Conservation (phyloP, 1,140 invertebrate genomes). For the Danaus melanippus region DNA sequence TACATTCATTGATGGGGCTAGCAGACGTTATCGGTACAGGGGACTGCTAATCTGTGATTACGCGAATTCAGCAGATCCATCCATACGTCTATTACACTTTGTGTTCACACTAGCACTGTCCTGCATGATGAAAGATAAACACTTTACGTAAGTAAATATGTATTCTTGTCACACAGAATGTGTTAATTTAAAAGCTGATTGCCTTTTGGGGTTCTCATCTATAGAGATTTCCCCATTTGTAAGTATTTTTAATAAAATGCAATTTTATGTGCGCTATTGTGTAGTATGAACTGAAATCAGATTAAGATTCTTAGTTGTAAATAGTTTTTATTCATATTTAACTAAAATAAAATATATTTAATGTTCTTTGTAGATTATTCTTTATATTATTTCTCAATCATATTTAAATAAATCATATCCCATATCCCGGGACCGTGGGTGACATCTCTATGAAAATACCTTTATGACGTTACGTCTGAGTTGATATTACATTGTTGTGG, state of each 20-base stretch:
- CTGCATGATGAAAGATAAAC: constrained; percentile 67
- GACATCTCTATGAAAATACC: constrained; percentile 2
- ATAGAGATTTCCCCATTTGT: constrained; percentile 13
- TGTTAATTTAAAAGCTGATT: constrained; percentile 70
- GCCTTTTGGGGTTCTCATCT: constrained; percentile 64
- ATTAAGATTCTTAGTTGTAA: too few species aligned
- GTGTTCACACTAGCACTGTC: constrained; percentile 55
- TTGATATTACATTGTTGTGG: constrained; percentile 54
- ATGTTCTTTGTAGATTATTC: too few species aligned
- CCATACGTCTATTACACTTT: constrained; percentile 43
- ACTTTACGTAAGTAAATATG: constrained; percentile 67
- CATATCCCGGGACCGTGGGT: too few species aligned
- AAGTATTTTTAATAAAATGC: too few species aligned
- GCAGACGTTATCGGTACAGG: neutral
- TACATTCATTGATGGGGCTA: too few species aligned
- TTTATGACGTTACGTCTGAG: constrained; percentile 52
- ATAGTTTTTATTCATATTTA: too few species aligned
- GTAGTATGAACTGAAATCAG: too few species aligned
- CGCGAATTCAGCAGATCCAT: constrained; percentile 37
- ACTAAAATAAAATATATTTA: too few species aligned
- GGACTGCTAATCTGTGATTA: constrained; percentile 37
- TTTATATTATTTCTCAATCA: too few species aligned
- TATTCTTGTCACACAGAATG: constrained; percentile 66
- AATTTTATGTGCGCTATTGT: too few species aligned
- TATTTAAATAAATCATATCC: too few species aligned